These are phyloP conservation scores for Polymixis lichenea DNA, from an alignment of 2,888 invertebrate species.

Conservation along the genomic window DNA sequence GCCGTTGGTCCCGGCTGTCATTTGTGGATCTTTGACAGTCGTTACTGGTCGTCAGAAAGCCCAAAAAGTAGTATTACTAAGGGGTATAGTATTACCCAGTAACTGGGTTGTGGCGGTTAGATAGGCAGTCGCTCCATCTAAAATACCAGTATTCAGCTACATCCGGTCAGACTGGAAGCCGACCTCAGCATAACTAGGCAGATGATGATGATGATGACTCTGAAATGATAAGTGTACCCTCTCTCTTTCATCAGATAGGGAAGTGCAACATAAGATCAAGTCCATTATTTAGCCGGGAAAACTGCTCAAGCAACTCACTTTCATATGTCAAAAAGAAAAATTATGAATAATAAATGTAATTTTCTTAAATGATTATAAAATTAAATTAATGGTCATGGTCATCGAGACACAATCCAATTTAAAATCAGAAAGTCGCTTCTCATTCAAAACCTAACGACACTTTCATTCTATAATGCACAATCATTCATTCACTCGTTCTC, in stretches of 20 bases:
- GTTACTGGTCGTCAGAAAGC: too few relatives aligned
- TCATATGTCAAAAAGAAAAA: not conserved
- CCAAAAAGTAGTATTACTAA: too few relatives aligned
- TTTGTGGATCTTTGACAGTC: too few relatives aligned
- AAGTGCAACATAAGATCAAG: not conserved
- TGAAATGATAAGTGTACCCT: not conserved
- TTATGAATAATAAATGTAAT: not conserved
- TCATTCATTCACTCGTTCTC: constrained; percentile 33
- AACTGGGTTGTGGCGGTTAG: too few relatives aligned
- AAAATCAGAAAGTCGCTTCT: constrained; percentile 39
- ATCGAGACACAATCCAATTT: constrained; percentile 18
- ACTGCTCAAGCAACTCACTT: not conserved
- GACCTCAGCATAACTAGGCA: too few relatives aligned
- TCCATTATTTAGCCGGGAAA: not conserved
- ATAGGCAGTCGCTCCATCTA: too few relatives aligned
- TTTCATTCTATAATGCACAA: constrained; percentile 24
- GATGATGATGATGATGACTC: too few relatives aligned
- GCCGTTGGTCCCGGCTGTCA: too few relatives aligned
- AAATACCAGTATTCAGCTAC: too few relatives aligned
- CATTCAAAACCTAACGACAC: constrained; percentile 29
- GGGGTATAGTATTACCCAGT: too few relatives aligned
- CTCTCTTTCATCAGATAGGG: not conserved
- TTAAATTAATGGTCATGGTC: not conserved
- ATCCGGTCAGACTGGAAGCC: too few relatives aligned
- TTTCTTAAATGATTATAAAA: not conserved